Percentiles rank a stretch among this genome's conserved stretches.
phyloP scores from a whole-genome alignment of 2,797 vertebrate genomes.

The Pipistrellus nathusii region DNA sequence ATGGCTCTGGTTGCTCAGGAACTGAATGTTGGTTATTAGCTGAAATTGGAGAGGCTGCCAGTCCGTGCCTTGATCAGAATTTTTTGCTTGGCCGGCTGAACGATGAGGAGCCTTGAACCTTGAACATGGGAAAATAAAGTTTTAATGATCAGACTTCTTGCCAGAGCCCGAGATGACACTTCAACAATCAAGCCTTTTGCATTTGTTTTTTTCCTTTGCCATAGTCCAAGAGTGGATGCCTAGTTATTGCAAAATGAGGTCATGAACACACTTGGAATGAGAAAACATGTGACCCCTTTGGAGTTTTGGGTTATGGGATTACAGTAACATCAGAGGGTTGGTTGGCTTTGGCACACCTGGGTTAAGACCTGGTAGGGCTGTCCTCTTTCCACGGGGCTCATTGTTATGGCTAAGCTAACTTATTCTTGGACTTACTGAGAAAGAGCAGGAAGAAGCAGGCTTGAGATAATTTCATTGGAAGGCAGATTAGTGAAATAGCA shows the following conservation, averaged over 20 bases:
- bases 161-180: constrained; percentile 56
- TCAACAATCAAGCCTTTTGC: not conserved
- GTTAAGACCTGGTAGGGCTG: not conserved
- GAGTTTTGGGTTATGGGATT: constrained; percentile 24
- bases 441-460: constrained; percentile 36
- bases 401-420: constrained; percentile 7
- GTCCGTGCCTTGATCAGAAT: constrained; percentile 62
- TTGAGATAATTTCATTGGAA: constrained; percentile 56
- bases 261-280: constrained; percentile 28
- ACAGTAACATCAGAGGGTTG: not conserved
- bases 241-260: constrained; percentile 53
- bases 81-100: constrained; percentile 21
- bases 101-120: constrained; percentile 52
- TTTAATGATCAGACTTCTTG: constrained; percentile 54
- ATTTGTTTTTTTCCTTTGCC: constrained; percentile 51
- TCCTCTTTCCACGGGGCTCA: not conserved
- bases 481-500: constrained; percentile 45
- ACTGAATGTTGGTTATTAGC: constrained; percentile 62
- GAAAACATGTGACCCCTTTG: not conserved
- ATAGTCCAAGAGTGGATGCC: constrained; percentile 14
- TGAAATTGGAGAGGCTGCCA: constrained; percentile 67
- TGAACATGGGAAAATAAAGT: not conserved
- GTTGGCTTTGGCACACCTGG: constrained; percentile 45
- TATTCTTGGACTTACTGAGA: constrained; percentile 56
- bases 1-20: constrained; percentile 4